Evolutionary conservation across 2,797 vertebrate species (phyloP).

Genomic region (Poecilia picta): DNA sequence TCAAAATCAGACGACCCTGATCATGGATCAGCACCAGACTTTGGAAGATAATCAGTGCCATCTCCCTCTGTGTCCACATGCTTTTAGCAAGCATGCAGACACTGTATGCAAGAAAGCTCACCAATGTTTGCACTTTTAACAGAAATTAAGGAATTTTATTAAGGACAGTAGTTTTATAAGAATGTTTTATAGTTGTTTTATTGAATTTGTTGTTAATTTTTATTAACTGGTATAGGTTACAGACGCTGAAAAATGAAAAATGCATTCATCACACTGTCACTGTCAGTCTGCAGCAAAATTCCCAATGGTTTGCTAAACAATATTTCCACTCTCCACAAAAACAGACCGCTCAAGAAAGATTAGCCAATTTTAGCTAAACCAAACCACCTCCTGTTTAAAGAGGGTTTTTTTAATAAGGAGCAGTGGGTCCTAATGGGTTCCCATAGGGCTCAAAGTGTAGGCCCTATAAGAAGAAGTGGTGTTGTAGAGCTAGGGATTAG

Average conservation of each 20-base stretch:
- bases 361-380: too few relatives aligned
- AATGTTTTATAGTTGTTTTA: not conserved
- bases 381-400: too few relatives aligned
- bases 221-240: not conserved
- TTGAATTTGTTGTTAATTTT: not conserved
- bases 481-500: not conserved
- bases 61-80: too few relatives aligned
- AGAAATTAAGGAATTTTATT: not conserved
- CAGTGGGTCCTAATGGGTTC: too few relatives aligned
- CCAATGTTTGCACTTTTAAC: not conserved
- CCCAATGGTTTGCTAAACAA: not conserved
- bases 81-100: not conserved
- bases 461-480: too few relatives aligned
- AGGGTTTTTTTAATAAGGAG: too few relatives aligned
- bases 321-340: not conserved
- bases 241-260: not conserved
- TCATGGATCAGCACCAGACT: too few relatives aligned
- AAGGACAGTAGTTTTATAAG: not conserved
- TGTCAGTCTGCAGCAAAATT: not conserved
- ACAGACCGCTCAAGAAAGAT: not conserved
- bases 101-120: not conserved
- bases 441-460: too few relatives aligned
- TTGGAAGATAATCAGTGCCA: too few relatives aligned
- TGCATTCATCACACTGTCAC: not conserved
- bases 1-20: too few relatives aligned